Evolutionary conservation across 2,797 vertebrate species (phyloP), one percentile per base, ranked within the genome.

Genomic region (Gila robusta): DNA sequence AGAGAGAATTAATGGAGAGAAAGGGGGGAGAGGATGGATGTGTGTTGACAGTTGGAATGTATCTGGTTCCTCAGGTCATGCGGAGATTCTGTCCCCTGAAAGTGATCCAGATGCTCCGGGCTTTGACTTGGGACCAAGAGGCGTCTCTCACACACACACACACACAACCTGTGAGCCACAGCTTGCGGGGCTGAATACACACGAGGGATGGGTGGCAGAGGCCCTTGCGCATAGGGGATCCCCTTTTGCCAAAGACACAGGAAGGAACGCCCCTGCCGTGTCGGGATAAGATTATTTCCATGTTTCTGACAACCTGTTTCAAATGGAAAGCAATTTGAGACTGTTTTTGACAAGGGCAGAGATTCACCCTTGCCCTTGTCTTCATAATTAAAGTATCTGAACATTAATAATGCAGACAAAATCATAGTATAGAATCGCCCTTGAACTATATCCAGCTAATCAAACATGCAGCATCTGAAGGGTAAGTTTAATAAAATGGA

Each of bases 41-140:
- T 80, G 89, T 91, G 91, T 90, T 93, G 94, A 94, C 94, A 94
- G 93, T 93, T 89, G 89, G 89, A 93, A 92, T 92, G 91, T 92
- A 88, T 90, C 85, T 88, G 86, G 83, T 86, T 92, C 91, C 91
- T 74, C 89, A 89, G 93, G 93, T 94, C 91, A 90, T 92, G 90
- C 88, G 39, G 89, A 90, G 90, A 82, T 84, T 79, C 85, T 76
- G 88, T 91, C 79, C 89, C 69, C 41, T 79, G 67, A 87, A 90
- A 88, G 77, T 69, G 90, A 89, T 90, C 89, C 37, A 44, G 87
- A 85, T 3, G 26, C 88, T 87, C 76, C 82, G 17, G 79, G 90
- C 88, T 90, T 85, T 88, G 64, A 66, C 9, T 1, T 54, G 66
- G 64, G 83, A 87, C 88, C 84, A 88, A 87, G 62, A 86, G n/a